phyloP scores from a whole-genome alignment of 2,888 invertebrate species.

The Macaria liturata region DNA sequence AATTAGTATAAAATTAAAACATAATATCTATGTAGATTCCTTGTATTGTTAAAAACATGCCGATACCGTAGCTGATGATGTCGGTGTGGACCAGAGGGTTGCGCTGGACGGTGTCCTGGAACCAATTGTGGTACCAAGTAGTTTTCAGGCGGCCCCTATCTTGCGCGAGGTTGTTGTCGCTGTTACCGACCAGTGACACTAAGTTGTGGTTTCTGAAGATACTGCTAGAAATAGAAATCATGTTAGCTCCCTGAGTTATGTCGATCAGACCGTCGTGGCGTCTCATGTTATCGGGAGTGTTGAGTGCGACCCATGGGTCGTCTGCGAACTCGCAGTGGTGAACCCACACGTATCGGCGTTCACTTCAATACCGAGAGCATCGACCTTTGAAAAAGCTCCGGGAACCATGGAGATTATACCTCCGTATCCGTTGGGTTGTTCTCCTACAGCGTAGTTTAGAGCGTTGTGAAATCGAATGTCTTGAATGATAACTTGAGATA shows the following conservation, averaged over 20 bases:
- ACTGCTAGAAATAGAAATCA: conserved; percentile 26
- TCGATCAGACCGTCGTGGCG: conserved; percentile 29
- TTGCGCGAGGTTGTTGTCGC: conserved; percentile 9
- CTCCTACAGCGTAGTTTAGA: conserved; percentile 15
- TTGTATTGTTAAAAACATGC: conserved; percentile 1
- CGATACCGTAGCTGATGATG: conserved; percentile 17
- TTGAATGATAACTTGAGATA: conserved; percentile 15
- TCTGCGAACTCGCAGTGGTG: conserved; percentile 29
- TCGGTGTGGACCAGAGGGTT: conserved; percentile 22
- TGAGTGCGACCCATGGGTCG: conserved; percentile 24
- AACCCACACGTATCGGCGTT: conserved; percentile 21
- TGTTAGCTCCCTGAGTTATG: conserved; percentile 19
- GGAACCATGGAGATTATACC: conserved; percentile 10
- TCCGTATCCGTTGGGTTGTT: conserved; percentile 20
- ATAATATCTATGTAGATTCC: too few species aligned
- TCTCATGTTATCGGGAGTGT: conserved; percentile 15
- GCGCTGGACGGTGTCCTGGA: conserved; percentile 17
- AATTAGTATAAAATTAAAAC: too few species aligned
- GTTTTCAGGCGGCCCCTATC: conserved; percentile 23
- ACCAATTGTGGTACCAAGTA: conserved; percentile 28
- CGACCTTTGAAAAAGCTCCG: conserved; percentile 11
- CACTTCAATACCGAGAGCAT: conserved; percentile 14
- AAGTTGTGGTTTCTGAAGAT: conserved; percentile 29
- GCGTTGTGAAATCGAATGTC: conserved; percentile 19
- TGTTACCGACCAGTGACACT: conserved; percentile 21